Conservation (phyloP, 2,888 invertebrate genomes). For the Drosophila sordidula region DNA sequence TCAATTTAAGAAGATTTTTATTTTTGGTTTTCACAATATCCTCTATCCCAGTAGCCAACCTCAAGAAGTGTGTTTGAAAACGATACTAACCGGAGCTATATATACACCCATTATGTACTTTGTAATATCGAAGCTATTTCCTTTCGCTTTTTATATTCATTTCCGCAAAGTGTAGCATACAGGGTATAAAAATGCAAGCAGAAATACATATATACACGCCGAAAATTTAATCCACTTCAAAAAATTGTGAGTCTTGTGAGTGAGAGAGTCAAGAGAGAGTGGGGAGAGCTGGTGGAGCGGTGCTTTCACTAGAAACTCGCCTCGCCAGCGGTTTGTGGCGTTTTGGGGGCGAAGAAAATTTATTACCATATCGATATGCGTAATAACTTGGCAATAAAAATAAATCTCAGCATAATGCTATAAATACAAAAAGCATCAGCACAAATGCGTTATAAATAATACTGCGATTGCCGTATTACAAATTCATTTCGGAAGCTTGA, state of each 20-base stretch:
- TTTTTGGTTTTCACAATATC: no score
- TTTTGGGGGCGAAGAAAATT: constrained; percentile 60
- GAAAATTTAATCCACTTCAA: constrained; percentile 75
- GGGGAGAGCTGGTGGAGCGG: constrained; percentile 17
- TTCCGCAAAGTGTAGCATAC: no score
- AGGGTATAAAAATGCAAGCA: constrained; percentile 49
- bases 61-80: no score
- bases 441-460: constrained; percentile 78
- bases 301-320: constrained; percentile 66
- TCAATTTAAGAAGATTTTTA: no score
- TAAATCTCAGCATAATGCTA: constrained; percentile 76
- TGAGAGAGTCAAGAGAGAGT: background rate
- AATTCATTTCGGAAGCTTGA: constrained; percentile 68
- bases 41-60: no score
- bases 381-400: constrained; percentile 81
- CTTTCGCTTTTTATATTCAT: background rate
- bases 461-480: constrained; percentile 70
- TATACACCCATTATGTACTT: background rate
- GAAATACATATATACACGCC: constrained; percentile 36
- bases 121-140: background rate
- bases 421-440: constrained; percentile 78
- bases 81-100: no score
- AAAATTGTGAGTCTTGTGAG: constrained; percentile 34
- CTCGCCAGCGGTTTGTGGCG: constrained; percentile 48
- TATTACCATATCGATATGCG: constrained; percentile 81